A percentile compares a stretch with the other conserved stretches of the same genome.
phyloP scores from a whole-genome alignment of 2,113 vertebrate species.

The Etheostoma spectabile region DNA sequence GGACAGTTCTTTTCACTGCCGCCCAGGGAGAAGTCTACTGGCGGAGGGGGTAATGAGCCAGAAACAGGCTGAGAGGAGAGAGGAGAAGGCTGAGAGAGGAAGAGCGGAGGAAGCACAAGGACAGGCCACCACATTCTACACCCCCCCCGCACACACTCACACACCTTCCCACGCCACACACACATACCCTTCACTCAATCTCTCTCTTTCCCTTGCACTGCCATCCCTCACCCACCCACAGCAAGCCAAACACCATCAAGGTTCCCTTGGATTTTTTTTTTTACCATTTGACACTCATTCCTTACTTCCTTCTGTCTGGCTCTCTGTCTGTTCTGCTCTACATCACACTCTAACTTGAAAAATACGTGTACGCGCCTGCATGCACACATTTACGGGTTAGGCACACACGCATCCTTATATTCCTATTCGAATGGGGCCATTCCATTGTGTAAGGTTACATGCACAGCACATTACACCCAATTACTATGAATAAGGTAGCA shows the following conservation, averaged over 20 bases:
- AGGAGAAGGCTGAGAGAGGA: constrained; percentile 69
- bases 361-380: constrained; percentile 56
- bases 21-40: constrained; percentile 83
- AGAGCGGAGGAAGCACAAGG: constrained; percentile 79
- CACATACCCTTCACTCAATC: constrained; percentile 72
- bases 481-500: constrained; percentile 14
- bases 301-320: constrained; percentile 46
- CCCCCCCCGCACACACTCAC: neutral
- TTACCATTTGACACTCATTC: constrained; percentile 56
- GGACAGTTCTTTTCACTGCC: constrained; percentile 83
- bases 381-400: constrained; percentile 46
- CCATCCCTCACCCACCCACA: constrained; percentile 38
- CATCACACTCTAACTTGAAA: constrained; percentile 65
- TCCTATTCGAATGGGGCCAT: constrained; percentile 19
- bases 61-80: constrained; percentile 79
- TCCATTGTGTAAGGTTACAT: constrained; percentile 38
- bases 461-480: constrained; percentile 34
- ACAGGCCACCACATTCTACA: constrained; percentile 67
- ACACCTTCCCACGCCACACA: constrained; percentile 1
- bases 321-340: constrained; percentile 69
- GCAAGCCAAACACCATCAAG: constrained; percentile 67
- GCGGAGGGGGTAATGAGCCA: constrained; percentile 85
- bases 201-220: constrained; percentile 40
- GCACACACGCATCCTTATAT: constrained; percentile 44
- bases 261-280: constrained; percentile 50